Conservation (phyloP, 2,113 vertebrate species). For the Phaethon lepturus region DNA sequence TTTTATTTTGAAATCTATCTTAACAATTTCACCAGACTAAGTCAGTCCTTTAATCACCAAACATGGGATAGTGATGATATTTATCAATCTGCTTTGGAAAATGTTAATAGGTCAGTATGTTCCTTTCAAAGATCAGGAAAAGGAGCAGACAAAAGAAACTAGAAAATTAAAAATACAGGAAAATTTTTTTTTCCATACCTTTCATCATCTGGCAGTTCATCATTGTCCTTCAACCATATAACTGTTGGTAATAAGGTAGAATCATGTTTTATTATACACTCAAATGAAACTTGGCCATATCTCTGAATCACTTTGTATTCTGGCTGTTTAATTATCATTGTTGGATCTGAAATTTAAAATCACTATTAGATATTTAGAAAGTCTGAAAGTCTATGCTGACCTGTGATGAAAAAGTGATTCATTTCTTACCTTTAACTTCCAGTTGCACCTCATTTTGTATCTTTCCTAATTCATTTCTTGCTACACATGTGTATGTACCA, state of each 20-base stretch:
- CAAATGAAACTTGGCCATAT: constrained; percentile 85
- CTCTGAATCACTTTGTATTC: constrained; percentile 87
- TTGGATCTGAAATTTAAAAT: constrained; percentile 87
- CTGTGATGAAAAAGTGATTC: background rate
- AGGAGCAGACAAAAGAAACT: background rate
- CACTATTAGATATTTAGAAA: constrained; percentile 41
- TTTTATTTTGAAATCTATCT: background rate
- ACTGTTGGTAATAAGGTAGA: constrained; percentile 81
- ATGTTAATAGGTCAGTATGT: background rate
- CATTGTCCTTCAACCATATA: constrained; percentile 88
- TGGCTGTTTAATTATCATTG: constrained; percentile 90
- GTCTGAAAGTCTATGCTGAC: background rate
- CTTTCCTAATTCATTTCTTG: constrained; percentile 86
- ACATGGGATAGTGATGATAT: background rate
- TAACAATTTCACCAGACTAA: background rate
- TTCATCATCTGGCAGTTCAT: constrained; percentile 87
- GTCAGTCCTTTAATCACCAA: background rate
- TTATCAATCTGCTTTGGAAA: background rate
- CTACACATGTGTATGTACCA: constrained; percentile 92
- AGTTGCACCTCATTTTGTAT: constrained; percentile 88
- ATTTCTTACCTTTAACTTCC: constrained; percentile 92
- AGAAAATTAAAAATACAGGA: background rate
- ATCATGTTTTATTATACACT: constrained; percentile 93
- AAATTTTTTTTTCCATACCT: constrained; percentile 78
- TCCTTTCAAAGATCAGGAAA: background rate